These are phyloP conservation scores for Antheraea mylitta DNA, from an alignment of 1,140 invertebrate genomes.

Conservation along the genomic window DNA sequence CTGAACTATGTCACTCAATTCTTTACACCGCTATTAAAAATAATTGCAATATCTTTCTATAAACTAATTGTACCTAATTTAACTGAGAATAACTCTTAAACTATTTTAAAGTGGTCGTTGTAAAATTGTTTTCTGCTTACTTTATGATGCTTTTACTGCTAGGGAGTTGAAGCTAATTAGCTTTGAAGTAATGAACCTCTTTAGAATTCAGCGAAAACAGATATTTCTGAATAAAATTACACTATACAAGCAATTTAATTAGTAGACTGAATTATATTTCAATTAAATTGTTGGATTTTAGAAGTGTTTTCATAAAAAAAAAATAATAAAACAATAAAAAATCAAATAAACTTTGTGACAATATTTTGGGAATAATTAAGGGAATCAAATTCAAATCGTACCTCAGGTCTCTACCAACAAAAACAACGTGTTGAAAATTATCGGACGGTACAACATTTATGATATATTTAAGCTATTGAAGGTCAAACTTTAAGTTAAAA, in stretches of 20 bases:
- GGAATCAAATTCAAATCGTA: no score
- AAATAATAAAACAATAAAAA: no score
- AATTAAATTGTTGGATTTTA: neutral
- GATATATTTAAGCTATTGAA: no score
- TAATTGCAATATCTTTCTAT: conserved; percentile 6
- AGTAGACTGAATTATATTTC: neutral
- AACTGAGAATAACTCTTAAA: neutral
- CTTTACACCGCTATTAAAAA: neutral
- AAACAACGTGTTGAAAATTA: no score
- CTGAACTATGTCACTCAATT: neutral
- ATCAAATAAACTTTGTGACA: no score
- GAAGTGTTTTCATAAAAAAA: neutral
- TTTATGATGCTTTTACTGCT: neutral
- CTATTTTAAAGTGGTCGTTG: conserved; percentile 8
- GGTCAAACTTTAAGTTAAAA: no score
- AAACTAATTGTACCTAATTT: conserved; percentile 6
- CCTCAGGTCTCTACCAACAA: no score
- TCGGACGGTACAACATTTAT: no score
- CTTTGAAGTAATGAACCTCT: conserved; percentile 1
- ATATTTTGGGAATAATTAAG: no score
- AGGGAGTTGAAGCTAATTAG: conserved; percentile 8
- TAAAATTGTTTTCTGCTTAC: conserved; percentile 8
- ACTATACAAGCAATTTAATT: neutral
- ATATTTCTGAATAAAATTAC: conserved; percentile 7
- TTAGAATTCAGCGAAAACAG: conserved; percentile 2